Evolutionary conservation across 2,888 invertebrate genomes (phyloP), one percentile per base, ranked within the genome.

Genomic region (Gymnoscelis rufifasciata): DNA sequence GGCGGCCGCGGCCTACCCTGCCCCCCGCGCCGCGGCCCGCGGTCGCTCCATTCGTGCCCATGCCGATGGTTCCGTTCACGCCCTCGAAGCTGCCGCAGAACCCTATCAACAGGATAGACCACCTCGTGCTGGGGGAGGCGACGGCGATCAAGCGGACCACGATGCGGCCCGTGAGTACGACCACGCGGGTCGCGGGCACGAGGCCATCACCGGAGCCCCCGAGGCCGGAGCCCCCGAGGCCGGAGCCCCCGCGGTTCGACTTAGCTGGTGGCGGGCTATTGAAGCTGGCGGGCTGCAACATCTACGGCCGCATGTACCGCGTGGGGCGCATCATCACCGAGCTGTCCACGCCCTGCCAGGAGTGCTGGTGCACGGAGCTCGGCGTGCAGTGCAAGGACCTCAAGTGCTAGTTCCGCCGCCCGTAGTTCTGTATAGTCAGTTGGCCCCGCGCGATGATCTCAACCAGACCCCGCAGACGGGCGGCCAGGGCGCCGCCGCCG

Each of bases 231-330:
- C 0, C 86, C 89, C 1, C 77, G 89, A 8, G 92, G 93, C 24
- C 77, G 19, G 19, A 2, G 19, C 19, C n/a, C n/a, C n/a, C n/a
- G n/a, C n/a, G n/a, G n/a, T n/a, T n/a, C n/a, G n/a, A n/a, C n/a
- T n/a, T n/a, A n/a, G n/a, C n/a, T 0, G 87, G 89, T 1, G 77
- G 89, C 8, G 92, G 93, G 26, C 77, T 93, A 39, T 78, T 94
- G 33, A 95, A 95, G 76, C 74, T 96, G 52, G 95, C 95, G 7
- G 96, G 96, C 0, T 96, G 96, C 71, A 96, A 96, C 78, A 96
- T 96, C 62, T 96, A 96, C 66, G 96, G 96, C 4, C 90, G 93
- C 54, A 96, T 96, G 94, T 96, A 96, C 75, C 90, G 93, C 14
- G 94, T 96, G 7, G 95, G 94, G 2, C 90, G 92, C 64, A 93